Base-by-base conservation (phyloP, 2,113 vertebrate species). In the Plectropomus leopardus region DNA sequence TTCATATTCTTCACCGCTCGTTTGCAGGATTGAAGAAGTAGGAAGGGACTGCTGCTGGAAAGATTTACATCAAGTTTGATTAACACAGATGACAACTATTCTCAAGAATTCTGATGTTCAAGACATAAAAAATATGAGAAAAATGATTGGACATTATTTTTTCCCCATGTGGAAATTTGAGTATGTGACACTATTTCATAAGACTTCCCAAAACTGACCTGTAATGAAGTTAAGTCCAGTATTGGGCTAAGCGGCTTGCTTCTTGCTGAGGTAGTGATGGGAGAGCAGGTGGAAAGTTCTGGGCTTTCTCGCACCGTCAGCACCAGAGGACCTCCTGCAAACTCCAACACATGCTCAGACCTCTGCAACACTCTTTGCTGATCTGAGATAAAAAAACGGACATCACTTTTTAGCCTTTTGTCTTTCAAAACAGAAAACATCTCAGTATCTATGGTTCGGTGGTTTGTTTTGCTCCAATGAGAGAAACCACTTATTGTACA, bases 321-420 rank as follows among this genome's bases (percentile, higher is more conserved):
- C 0, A 75, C 67, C 40, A 93, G 19, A 47, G 24, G 11, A 51
- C 19, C 50, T 8, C 7, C 47, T 4, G 34, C 9, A 0, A 83
- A 53, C 3, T 72, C 77, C 76, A 94, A 1, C 10, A 48, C 63
- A 53, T 92, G 91, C 8, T 50, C 19, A 11, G 19, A 0, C 40
- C 0, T 88, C 68, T 83, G 36, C 76, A 92, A 57, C 30, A 92
- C 85, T 55, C 83, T 85, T 64, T 88, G 45, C 57, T 93, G 90
- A 64, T 42, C 91, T 92, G 72, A 66, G 51, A 51, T 3, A 59
- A 1, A 65, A 44, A 44, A 10, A n/a, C 0, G 1, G 9, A 44
- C 0, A 34, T 59, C 16, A 30, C 3, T 15, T 5, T 23, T 28
- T 32, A 34, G 13, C 1, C 4, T 24, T 48, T 55, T 55, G 40